These are phyloP conservation scores for Lasioglossum pauxillum DNA, from an alignment of 2,888 invertebrate genomes.

Conservation along the genomic window DNA sequence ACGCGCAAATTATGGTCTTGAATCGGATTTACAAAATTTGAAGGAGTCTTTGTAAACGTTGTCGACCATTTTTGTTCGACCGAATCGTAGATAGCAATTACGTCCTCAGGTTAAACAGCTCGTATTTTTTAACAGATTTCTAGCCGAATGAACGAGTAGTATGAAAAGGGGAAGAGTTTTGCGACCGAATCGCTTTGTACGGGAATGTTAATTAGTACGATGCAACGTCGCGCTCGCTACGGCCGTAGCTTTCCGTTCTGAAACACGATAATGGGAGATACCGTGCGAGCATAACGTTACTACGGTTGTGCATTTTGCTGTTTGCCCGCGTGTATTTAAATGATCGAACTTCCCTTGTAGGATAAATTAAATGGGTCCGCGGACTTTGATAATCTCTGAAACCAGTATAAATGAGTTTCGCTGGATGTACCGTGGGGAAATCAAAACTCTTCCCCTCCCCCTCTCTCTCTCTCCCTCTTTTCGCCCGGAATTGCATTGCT, in stretches of 20 bases:
- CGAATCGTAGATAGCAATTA: neutral
- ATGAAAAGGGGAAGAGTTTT: neutral
- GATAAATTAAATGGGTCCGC: slow-evolving; percentile 73
- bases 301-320: slow-evolving; percentile 51
- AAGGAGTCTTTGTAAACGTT: neutral
- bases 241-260: slow-evolving; percentile 53
- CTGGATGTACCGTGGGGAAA: slow-evolving; percentile 77
- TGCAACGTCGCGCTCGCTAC: slow-evolving; percentile 40
- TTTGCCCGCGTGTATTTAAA: slow-evolving; percentile 69
- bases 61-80: neutral
- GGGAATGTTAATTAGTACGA: slow-evolving; percentile 44
- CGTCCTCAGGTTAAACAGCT: neutral
- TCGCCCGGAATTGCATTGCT: slow-evolving; percentile 59
- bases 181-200: slow-evolving; percentile 19
- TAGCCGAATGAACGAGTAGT: neutral
- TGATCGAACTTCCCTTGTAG: slow-evolving; percentile 68
- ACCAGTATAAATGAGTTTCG: slow-evolving; percentile 78
- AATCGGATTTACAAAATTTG: neutral
- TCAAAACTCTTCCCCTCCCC: slow-evolving; percentile 73
- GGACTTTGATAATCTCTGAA: slow-evolving; percentile 75
- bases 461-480: slow-evolving; percentile 56
- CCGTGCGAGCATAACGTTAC: slow-evolving; percentile 45
- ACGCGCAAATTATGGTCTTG: neutral
- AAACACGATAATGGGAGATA: slow-evolving; percentile 61
- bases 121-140: neutral